Evolutionary conservation across 2,888 invertebrate species (phyloP), one percentile per base, ranked within the genome.

Genomic region (Agrenia bidenticulata): DNA sequence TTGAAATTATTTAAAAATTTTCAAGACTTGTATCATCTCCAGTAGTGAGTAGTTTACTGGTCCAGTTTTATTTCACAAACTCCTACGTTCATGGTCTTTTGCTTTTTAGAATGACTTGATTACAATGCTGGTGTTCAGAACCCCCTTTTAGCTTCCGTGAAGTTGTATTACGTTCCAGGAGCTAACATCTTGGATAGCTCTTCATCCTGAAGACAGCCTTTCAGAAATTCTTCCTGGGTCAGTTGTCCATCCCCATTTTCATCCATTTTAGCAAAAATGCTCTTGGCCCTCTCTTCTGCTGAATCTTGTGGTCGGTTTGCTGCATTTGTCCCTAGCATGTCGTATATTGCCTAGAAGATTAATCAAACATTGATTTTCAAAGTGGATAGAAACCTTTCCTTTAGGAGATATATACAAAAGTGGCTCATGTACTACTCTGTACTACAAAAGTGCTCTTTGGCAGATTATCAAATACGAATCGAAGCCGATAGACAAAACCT

Each of bases 241-340:
- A 97, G 86, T 81, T 96, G 95, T 68, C 97, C 97, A 82, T 99
- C 98, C 26, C 63, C 61, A 41, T 99, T 98, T 80, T 94, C 93
- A 81, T 99, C 98, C 98, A 99, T 98, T 83, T 96, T 96, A 68
- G 94, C 94, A 83, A 99, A 99, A 78, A 99, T 99, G 82, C 96
- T 97, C 84, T 95, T 94, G 77, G 98, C 98, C 76, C 98, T 85
- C 80, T 97, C 96, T 80, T 97, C 95, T 27, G 98, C 97, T 21
- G 95, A 94, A 80, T 94, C 95, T 45, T 93, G 93, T 55, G 95
- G 94, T 79, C 94, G 85, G 83, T 93, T 94, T 81, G 93, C 93
- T 78, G 93, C 93, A 82, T 94, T 94, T 73, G 95, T 95, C 63
- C 98, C 98, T 77, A 99, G 85, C 98, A 99, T 99, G 82, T 97